These are phyloP conservation scores for Euspilapteryx auroguttella DNA, from an alignment of 2,888 invertebrate species.

Conservation along the genomic window DNA sequence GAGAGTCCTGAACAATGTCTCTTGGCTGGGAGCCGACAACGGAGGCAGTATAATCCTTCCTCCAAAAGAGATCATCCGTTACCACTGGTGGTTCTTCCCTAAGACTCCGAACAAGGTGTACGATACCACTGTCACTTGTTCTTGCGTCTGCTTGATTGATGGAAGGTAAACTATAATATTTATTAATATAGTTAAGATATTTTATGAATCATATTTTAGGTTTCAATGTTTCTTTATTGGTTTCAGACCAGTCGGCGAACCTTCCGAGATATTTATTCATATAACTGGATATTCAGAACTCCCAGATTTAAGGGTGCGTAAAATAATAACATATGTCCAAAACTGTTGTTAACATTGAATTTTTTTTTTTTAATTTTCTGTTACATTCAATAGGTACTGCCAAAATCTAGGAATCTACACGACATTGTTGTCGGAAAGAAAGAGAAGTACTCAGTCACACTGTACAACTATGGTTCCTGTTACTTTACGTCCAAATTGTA, in stretches of 20 bases:
- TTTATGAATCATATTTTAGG: not conserved
- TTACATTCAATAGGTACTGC: constrained; percentile 33
- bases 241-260: constrained; percentile 39
- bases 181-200: constrained; percentile 1
- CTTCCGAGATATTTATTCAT: constrained; percentile 32
- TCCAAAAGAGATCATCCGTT: constrained; percentile 36
- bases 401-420: constrained; percentile 31
- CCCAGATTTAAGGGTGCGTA: constrained; percentile 41
- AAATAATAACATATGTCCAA: no score
- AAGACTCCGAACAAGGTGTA: constrained; percentile 29
- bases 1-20: constrained; percentile 26
- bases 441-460: constrained; percentile 17
- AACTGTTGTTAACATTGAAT: no score
- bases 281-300: constrained; percentile 42
- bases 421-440: constrained; percentile 35
- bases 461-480: constrained; percentile 40
- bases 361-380: constrained; percentile 1
- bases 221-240: not conserved
- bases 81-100: constrained; percentile 51
- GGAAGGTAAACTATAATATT: constrained; percentile 37
- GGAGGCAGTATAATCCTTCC: constrained; percentile 29
- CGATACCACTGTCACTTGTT: constrained; percentile 34
- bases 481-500: constrained; percentile 37
- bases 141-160: constrained; percentile 37
- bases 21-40: constrained; percentile 43